Percentiles rank a stretch among this genome's conserved stretches.
These are phyloP conservation scores for Drosophila kambysellisi DNA, from an alignment of 2,888 invertebrate species.

Conservation along the genomic window DNA sequence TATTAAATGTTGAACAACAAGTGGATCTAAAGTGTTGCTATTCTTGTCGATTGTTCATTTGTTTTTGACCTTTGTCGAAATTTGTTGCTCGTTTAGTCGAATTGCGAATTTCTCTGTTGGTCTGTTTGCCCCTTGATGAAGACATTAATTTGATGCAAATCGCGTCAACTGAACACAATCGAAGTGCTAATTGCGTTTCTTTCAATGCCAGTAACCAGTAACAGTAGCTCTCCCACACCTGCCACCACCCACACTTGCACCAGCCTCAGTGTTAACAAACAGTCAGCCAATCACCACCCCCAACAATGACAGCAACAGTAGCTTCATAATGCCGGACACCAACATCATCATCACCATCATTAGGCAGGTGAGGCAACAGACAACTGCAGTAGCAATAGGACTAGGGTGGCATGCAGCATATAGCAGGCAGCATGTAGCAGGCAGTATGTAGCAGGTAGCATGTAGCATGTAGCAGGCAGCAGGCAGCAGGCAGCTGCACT, in stretches of 20 bases:
- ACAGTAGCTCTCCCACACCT: slow-evolving; percentile 10
- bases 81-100: slow-evolving; percentile 1
- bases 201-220: slow-evolving; percentile 59
- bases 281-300: slow-evolving; percentile 64
- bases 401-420: not conserved
- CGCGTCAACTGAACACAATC: slow-evolving; percentile 80
- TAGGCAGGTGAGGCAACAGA: slow-evolving; percentile 37
- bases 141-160: slow-evolving; percentile 82
- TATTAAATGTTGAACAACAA: slow-evolving; percentile 13
- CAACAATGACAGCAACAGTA: slow-evolving; percentile 39
- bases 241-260: not conserved
- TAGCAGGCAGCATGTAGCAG: not conserved
- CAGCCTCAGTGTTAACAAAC: slow-evolving; percentile 54
- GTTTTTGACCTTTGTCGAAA: slow-evolving; percentile 20
- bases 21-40: slow-evolving; percentile 16
- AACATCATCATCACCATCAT: slow-evolving; percentile 23
- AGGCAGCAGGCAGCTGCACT: slow-evolving; percentile 21
- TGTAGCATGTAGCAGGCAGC: no score
- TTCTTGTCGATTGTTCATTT: not conserved
- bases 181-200: slow-evolving; percentile 83
- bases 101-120: slow-evolving; percentile 20
- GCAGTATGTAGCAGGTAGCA: not conserved
- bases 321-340: slow-evolving; percentile 31
- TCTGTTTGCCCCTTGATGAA: slow-evolving; percentile 66
- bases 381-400: slow-evolving; percentile 13